Evolutionary conservation across 1,140 invertebrate genomes (phyloP), one percentile per base, ranked within the genome.

Genomic region (Xylocopa sonorina): DNA sequence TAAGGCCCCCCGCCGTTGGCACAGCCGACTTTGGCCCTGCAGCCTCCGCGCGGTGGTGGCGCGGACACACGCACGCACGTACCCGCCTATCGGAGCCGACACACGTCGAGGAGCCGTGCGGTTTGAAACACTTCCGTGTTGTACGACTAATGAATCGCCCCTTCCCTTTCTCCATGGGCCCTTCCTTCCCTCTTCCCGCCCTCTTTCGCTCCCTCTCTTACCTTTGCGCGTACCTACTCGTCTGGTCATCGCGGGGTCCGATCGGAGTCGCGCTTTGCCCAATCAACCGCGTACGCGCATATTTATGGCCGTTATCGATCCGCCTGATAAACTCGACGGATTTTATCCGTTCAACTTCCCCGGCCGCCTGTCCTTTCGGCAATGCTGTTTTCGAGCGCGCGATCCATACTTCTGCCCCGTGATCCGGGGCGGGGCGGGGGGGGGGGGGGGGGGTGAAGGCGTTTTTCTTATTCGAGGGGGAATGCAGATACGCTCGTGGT

Each of bases 121-220:
- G 77, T 87, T 72, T 73, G 82, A 88, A n/a, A 88, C 89, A 90
- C 91, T 92, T 92, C 91, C 91, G 91, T 91, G 90, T 92, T 92
- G 90, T 92, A 91, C 88, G 88, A 90, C 91, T 92, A 92, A 92
- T 92, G 91, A 92, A 92, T 92, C 89, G 91, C 88, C n/a, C n/a
- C 90, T 92, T 90, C 88, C 87, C 88, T 73, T 87, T 76, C 71
- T 57, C 50, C 79, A 29, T n/a, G n/a, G 81, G 78, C 74, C 71
- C 79, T 81, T 88, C 66, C 86, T 79, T n/a, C 86, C 84, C 86
- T 80, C 83, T 68, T 32, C 84, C 58, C 41, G 34, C 50, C 38
- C 55, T 50, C 41, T 77, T 71, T 46, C 68, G 60, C 29, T 38
- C 57, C n/a, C 24, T 48, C 21, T 27, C 43, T 50, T n/a, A n/a